These are phyloP conservation scores for Macaca fascicularis DNA, from an alignment of 2,113 vertebrate species.

Conservation along the genomic window DNA sequence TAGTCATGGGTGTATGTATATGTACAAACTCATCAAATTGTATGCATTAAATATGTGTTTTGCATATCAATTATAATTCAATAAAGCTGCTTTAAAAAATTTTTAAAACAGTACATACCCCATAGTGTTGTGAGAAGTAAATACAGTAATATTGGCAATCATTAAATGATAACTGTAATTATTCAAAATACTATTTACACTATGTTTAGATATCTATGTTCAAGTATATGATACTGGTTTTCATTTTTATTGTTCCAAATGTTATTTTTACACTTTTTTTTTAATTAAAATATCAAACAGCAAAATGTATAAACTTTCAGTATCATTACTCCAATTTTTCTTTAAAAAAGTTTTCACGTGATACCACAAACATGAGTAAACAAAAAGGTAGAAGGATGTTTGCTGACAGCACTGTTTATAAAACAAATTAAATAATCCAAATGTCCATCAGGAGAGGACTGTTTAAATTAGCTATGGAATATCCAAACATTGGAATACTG, in stretches of 20 bases:
- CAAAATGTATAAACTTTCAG: not conserved
- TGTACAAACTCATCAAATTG: not conserved
- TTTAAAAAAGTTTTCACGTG: not conserved
- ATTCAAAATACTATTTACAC: not conserved
- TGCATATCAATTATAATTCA: not conserved
- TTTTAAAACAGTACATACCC: not conserved
- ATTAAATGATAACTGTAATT: not conserved
- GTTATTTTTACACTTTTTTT: not conserved
- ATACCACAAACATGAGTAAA: constrained; percentile 27
- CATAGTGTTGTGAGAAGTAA: not conserved
- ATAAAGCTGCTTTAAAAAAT: not conserved
- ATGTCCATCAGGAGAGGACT: not conserved
- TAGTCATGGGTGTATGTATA: not conserved
- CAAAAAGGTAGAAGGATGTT: constrained; percentile 5
- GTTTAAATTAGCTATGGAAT: not conserved
- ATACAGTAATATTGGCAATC: not conserved
- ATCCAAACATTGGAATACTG: not conserved
- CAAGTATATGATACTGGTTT: not conserved
- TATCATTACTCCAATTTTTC: not conserved
- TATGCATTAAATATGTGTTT: not conserved
- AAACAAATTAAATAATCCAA: not conserved
- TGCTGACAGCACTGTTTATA: not conserved
- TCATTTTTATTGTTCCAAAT: constrained; percentile 13
- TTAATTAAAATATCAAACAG: not conserved
- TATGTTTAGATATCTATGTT: constrained; percentile 18